Percentiles rank a stretch among this genome's conserved stretches.
These are phyloP conservation scores for Pipistrellus kuhlii DNA, from an alignment of 2,797 vertebrate genomes.

Conservation along the genomic window DNA sequence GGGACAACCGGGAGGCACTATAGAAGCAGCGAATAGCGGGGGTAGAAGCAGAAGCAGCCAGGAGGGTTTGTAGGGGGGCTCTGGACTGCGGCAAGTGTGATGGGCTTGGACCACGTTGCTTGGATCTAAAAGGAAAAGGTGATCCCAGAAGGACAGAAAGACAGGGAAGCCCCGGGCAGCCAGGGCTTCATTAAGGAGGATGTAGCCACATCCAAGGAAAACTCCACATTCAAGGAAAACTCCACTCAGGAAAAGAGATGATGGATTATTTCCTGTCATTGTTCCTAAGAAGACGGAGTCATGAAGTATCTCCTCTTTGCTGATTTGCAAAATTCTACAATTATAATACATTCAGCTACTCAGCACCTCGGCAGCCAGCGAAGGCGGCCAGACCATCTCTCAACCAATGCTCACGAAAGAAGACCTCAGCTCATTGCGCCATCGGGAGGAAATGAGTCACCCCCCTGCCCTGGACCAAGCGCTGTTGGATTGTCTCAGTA, in stretches of 20 bases:
- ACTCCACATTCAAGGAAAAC: slow-evolving; percentile 30
- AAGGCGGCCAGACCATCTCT: slow-evolving; percentile 34
- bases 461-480: background rate
- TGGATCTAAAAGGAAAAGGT: background rate
- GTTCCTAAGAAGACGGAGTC: slow-evolving; percentile 22
- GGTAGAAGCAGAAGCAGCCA: background rate
- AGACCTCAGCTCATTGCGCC: background rate
- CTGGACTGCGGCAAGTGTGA: background rate
- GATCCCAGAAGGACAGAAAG: background rate
- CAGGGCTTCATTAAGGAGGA: background rate
- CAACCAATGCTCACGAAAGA: background rate
- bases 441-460: slow-evolving; percentile 50
- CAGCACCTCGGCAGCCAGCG: slow-evolving; percentile 27
- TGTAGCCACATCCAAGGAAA: slow-evolving; percentile 13
- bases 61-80: background rate
- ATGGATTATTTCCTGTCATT: slow-evolving; percentile 38
- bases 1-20: background rate
- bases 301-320: background rate
- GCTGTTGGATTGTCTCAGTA: background rate
- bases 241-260: slow-evolving; percentile 11
- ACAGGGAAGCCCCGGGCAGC: background rate
- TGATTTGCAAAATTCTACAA: slow-evolving; percentile 52
- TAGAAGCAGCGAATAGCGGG: background rate
- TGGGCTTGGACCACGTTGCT: background rate
- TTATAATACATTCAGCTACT: slow-evolving; percentile 48